A percentile compares a stretch with the other conserved stretches of the same genome.
Conservation (phyloP, 2,888 invertebrate species). For the Merodon equestris region DNA sequence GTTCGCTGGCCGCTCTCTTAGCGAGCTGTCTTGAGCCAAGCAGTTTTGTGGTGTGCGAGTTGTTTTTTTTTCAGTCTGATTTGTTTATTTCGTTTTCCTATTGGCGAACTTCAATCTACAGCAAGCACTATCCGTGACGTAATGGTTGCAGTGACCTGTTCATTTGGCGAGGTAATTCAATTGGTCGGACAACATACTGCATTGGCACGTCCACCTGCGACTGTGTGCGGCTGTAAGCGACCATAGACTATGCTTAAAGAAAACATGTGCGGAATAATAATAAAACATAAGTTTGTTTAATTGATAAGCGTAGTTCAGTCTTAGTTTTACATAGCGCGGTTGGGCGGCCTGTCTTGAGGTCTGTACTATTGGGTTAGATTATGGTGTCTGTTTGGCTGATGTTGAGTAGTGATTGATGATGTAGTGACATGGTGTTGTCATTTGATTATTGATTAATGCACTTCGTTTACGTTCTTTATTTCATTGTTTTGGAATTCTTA, state of each 20-base stretch:
- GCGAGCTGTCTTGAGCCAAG: background rate
- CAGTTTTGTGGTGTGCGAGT: slow-evolving; percentile 6
- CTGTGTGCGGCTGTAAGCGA: background rate
- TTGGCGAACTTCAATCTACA: slow-evolving; percentile 27
- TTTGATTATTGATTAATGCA: background rate
- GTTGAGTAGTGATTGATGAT: too few species aligned
- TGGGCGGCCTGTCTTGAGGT: slow-evolving; percentile 3
- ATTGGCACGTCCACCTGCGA: slow-evolving; percentile 40
- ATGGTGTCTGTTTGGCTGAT: too few species aligned
- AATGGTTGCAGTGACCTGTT: slow-evolving; percentile 41
- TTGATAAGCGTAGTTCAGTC: slow-evolving; percentile 30
- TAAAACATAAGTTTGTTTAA: slow-evolving; percentile 37
- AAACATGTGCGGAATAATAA: slow-evolving; percentile 52
- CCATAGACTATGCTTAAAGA: background rate
- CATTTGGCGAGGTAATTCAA: background rate
- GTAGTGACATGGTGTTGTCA: too few species aligned
- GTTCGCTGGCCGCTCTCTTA: slow-evolving; percentile 4
- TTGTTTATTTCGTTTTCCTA: slow-evolving; percentile 33
- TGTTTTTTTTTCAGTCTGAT: background rate
- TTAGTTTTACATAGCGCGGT: slow-evolving; percentile 26
- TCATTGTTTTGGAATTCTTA: slow-evolving; percentile 25
- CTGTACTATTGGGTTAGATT: too few species aligned
- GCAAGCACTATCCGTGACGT: slow-evolving; percentile 49
- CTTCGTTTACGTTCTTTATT: background rate
- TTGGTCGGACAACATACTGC: slow-evolving; percentile 47